These are phyloP conservation scores for Camptogramma bilineatum DNA, from an alignment of 2,888 invertebrate species.

Conservation along the genomic window DNA sequence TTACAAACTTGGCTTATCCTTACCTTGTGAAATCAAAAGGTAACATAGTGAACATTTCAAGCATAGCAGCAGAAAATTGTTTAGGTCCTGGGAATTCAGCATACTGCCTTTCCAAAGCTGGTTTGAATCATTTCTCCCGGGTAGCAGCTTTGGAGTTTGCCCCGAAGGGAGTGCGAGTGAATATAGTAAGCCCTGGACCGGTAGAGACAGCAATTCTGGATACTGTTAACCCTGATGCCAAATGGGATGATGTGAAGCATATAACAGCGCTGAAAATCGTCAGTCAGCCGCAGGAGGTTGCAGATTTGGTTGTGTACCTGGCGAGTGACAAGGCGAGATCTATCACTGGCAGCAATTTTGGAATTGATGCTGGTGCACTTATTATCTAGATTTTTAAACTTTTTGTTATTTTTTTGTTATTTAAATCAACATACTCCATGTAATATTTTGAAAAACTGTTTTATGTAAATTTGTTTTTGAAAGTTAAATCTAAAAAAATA, in stretches of 20 bases:
- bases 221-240: slow-evolving; percentile 49
- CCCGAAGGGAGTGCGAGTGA: slow-evolving; percentile 86
- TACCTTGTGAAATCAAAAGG: slow-evolving; percentile 46
- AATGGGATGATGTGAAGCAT: slow-evolving; percentile 16
- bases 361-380: slow-evolving; percentile 46
- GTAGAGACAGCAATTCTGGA: slow-evolving; percentile 68
- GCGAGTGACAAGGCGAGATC: slow-evolving; percentile 53
- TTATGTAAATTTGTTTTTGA: too few relatives aligned
- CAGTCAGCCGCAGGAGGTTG: slow-evolving; percentile 48
- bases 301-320: slow-evolving; percentile 52
- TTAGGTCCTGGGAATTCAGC: slow-evolving; percentile 20
- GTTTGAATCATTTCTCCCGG: slow-evolving; percentile 89
- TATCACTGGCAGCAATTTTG: slow-evolving; percentile 45
- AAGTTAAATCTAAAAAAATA: too few relatives aligned
- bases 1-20: slow-evolving; percentile 42
- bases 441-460: too few relatives aligned
- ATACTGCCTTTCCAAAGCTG: slow-evolving; percentile 90
- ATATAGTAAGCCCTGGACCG: slow-evolving; percentile 91
- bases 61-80: slow-evolving; percentile 24
- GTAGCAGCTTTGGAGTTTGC: slow-evolving; percentile 88
- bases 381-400: too few relatives aligned
- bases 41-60: slow-evolving; percentile 49
- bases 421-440: too few relatives aligned
- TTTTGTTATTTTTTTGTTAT: too few relatives aligned
- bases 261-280: slow-evolving; percentile 28